Conservation (phyloP, 64 coral and sea anemone species). For the Dendrophyllia cribrosa region DNA sequence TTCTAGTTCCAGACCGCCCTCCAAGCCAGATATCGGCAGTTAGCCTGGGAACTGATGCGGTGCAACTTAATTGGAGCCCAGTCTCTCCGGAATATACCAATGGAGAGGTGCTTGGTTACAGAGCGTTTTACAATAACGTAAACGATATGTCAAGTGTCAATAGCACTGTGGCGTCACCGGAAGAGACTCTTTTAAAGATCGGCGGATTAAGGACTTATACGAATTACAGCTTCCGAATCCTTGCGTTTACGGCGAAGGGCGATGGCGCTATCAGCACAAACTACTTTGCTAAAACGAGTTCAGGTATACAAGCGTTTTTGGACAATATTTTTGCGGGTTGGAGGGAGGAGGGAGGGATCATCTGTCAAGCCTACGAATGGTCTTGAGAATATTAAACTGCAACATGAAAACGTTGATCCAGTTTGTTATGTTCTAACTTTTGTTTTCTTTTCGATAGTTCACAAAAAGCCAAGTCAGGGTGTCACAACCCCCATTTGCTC, state of each 20-base stretch:
- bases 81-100: constrained; percentile 3
- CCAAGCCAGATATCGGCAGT: neutral
- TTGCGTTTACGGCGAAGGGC: constrained; percentile 27
- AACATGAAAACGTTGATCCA: too few relatives aligned
- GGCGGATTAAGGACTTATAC: neutral
- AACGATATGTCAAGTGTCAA: neutral
- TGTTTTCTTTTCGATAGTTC: too few relatives aligned
- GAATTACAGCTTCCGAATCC: constrained; percentile 14
- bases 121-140: neutral
- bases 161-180: neutral
- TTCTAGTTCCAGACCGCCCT: neutral
- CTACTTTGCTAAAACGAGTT: neutral
- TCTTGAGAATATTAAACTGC: too few relatives aligned
- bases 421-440: too few relatives aligned
- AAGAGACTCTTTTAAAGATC: neutral
- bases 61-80: neutral
- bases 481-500: too few relatives aligned
- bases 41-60: neutral
- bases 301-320: neutral
- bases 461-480: too few relatives aligned
- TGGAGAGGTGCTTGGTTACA: constrained; percentile 21
- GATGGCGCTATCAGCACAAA: neutral
- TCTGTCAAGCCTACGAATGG: too few relatives aligned
- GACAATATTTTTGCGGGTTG: too few relatives aligned
- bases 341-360: too few relatives aligned